These are phyloP conservation scores for Battus philenor DNA, from an alignment of 1,140 invertebrate genomes.

Conservation along the genomic window DNA sequence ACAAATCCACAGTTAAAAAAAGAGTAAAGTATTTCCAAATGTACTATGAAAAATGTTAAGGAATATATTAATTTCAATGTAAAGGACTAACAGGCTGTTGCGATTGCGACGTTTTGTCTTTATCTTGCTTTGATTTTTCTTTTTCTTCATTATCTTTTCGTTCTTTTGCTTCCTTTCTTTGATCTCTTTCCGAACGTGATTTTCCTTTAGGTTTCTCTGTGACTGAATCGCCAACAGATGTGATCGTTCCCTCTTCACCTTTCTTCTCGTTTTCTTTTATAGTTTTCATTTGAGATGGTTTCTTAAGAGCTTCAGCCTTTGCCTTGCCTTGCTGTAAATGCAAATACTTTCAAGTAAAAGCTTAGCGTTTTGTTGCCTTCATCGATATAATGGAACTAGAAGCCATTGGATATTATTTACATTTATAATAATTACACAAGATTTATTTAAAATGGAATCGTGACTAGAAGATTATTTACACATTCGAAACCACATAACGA, in stretches of 20 bases:
- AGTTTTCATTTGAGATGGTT: conserved; percentile 47
- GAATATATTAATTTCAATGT: no score
- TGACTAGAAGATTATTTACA: no score
- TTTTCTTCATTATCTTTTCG: conserved; percentile 35
- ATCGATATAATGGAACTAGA: no score
- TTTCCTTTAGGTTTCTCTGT: conserved; percentile 21
- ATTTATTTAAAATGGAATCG: no score
- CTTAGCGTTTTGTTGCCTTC: no score
- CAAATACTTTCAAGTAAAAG: no score
- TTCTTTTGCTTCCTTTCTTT: conserved; percentile 25
- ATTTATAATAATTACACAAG: no score
- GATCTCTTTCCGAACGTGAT: conserved; percentile 15
- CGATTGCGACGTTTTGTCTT: conserved; percentile 27
- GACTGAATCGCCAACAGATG: conserved; percentile 15
- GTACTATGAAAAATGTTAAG: no score
- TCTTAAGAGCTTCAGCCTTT: conserved; percentile 67
- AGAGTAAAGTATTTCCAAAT: no score
- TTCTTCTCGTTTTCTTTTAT: conserved; percentile 47
- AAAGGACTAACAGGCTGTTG: conserved; percentile 32
- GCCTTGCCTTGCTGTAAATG: conserved; percentile 57
- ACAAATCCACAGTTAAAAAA: no score
- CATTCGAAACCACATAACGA: no score
- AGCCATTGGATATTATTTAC: no score
- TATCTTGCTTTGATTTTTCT: conserved; percentile 29
- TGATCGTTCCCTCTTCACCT: conserved; percentile 29